Evolutionary conservation across 23 tunicate genomes (phyloP), one percentile per base, ranked within the genome.

Genomic region (Ciona savignyi): DNA sequence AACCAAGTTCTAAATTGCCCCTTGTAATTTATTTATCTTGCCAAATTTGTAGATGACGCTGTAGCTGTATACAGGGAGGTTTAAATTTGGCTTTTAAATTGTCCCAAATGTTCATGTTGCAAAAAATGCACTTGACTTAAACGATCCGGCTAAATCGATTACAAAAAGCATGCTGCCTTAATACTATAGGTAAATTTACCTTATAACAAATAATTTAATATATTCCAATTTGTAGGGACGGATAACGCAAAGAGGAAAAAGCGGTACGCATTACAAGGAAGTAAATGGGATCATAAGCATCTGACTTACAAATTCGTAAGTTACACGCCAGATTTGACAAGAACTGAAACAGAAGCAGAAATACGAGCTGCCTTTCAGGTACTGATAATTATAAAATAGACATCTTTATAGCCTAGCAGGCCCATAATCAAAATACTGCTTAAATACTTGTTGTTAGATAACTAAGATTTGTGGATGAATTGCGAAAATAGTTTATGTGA

Each of bases 181-280:
- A n/a, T n/a, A n/a, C n/a, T n/a, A n/a, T n/a, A n/a, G n/a, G n/a
- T n/a, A n/a, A n/a, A n/a, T n/a, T n/a, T n/a, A n/a, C n/a, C n/a
- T n/a, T n/a, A n/a, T n/a, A n/a, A n/a, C n/a, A n/a, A n/a, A n/a
- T n/a, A n/a, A n/a, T n/a, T n/a, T n/a, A 49, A 49, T 15, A 15
- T 49, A 20, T 49, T 20, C 67, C 25, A 3, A 4, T 66, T 1
- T 66, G 0, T 68, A 88, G 96, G 87, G 22, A 88, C 83, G 26
- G 96, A 82, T 11, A 65, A 49, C 15, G 84, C 87, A 6, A 42
- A 42, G 15, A 62, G 96, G n/a, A 88, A 77, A 29, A 82, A 68
- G 74, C 75, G 96, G 33, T 88, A 77, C 32, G 96, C 96, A 4
- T 35, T 82, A 9, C 87, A 81, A 67, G 87, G 96, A 9, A 71